Evolutionary conservation across 2,888 invertebrate species (phyloP).

Genomic region (Cephus runcator): DNA sequence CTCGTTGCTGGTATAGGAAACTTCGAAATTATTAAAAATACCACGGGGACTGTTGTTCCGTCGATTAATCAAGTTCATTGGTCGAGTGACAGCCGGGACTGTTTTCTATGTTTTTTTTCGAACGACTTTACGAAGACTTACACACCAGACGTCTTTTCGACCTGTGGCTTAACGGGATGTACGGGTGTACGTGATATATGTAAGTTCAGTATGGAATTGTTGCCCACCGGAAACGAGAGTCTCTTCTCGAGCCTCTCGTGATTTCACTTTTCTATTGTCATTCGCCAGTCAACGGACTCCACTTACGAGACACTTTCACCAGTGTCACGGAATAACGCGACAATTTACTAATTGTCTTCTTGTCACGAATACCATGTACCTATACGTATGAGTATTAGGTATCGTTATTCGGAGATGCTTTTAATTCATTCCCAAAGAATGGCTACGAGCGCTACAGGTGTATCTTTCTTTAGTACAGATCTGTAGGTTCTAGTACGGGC

Average conservation of each 20-base stretch:
- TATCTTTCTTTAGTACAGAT: background rate
- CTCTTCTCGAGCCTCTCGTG: slow-evolving; percentile 13
- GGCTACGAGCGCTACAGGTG: background rate
- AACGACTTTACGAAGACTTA: background rate
- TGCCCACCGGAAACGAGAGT: background rate
- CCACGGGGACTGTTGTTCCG: too few species aligned
- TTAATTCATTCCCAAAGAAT: background rate
- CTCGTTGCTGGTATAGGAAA: background rate
- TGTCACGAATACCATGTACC: background rate
- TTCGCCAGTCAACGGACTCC: slow-evolving; percentile 23
- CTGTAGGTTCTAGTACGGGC: background rate
- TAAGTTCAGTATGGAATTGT: background rate
- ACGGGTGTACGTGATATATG: background rate
- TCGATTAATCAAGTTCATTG: too few species aligned
- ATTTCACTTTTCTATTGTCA: slow-evolving; percentile 54
- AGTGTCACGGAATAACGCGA: slow-evolving; percentile 20
- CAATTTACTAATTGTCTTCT: background rate
- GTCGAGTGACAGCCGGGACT: background rate
- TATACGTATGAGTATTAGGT: background rate
- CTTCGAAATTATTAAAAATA: too few species aligned
- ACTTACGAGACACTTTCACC: slow-evolving; percentile 42
- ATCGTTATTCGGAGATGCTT: background rate
- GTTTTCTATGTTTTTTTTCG: background rate
- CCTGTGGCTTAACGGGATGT: background rate
- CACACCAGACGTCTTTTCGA: background rate